phyloP scores from a whole-genome alignment of 2,113 vertebrate genomes.

The Mus spicilegus region DNA sequence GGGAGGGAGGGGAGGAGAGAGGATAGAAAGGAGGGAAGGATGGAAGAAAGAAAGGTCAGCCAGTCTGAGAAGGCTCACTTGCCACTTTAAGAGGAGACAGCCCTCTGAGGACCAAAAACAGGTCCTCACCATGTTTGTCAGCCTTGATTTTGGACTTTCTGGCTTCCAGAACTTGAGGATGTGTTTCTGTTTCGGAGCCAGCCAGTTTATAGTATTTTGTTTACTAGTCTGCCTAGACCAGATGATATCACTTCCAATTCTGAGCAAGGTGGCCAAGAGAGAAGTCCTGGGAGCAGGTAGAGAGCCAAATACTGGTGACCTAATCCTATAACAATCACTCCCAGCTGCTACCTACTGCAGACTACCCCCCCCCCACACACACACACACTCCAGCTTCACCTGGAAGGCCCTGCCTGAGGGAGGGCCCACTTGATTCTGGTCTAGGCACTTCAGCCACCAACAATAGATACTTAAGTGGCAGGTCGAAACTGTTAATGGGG shows the following conservation, averaged over 20 bases:
- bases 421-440: neutral
- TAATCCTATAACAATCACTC: neutral
- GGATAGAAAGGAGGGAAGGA: neutral
- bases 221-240: neutral
- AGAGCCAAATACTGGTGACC: neutral
- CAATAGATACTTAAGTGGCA: rapidly evolving
- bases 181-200: neutral
- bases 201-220: neutral
- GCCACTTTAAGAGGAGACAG: neutral
- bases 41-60: too few species aligned
- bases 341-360: rapidly evolving
- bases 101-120: neutral
- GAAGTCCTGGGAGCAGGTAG: neutral
- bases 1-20: too few species aligned
- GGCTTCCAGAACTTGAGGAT: neutral
- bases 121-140: neutral
- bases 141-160: neutral
- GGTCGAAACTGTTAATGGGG: neutral
- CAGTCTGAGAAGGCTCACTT: neutral
- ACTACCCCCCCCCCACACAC: neutral
- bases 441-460: neutral
- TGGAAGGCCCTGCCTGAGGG: neutral
- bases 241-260: neutral
- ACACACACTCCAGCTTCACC: neutral
- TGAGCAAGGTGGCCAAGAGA: neutral